phyloP scores from a whole-genome alignment of 2,797 vertebrate genomes.

The Triplophysa yarkandensis region DNA sequence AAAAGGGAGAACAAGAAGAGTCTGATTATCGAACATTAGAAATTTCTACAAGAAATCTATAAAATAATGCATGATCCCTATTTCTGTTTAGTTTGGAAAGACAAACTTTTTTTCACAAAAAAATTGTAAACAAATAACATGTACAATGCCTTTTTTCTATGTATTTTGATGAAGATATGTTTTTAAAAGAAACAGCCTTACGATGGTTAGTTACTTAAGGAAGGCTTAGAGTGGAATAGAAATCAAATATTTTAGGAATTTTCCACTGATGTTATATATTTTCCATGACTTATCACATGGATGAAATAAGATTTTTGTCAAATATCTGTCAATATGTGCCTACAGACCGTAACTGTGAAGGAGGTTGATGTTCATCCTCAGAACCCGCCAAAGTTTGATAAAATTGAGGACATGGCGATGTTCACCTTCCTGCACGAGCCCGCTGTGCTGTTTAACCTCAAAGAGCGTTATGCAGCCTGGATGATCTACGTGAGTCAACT shows the following conservation, averaged over 20 bases:
- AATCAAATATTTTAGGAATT: background rate
- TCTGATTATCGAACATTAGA: too few relatives aligned
- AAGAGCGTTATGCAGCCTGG: conserved; percentile 83
- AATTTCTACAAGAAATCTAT: too few relatives aligned
- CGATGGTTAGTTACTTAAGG: too few relatives aligned
- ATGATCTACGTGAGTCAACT: conserved; percentile 81
- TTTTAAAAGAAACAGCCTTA: too few relatives aligned
- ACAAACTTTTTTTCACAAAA: too few relatives aligned
- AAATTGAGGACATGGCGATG: conserved; percentile 83
- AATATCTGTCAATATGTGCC: background rate
- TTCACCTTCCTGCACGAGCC: conserved; percentile 77
- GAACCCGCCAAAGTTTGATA: conserved; percentile 81
- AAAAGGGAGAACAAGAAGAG: too few relatives aligned
- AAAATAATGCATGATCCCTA: too few relatives aligned
- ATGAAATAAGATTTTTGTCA: background rate
- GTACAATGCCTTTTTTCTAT: too few relatives aligned
- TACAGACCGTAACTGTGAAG: conserved; percentile 68
- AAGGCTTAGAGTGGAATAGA: too few relatives aligned
- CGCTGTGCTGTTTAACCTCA: conserved; percentile 81
- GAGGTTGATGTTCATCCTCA: conserved; percentile 74
- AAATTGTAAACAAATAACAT: too few relatives aligned
- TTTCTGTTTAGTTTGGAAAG: too few relatives aligned
- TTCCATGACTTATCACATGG: background rate
- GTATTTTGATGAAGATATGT: too few relatives aligned
- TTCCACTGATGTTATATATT: background rate